These are phyloP conservation scores for Heliothis subflexa DNA, from an alignment of 1,140 invertebrate genomes.

Conservation along the genomic window DNA sequence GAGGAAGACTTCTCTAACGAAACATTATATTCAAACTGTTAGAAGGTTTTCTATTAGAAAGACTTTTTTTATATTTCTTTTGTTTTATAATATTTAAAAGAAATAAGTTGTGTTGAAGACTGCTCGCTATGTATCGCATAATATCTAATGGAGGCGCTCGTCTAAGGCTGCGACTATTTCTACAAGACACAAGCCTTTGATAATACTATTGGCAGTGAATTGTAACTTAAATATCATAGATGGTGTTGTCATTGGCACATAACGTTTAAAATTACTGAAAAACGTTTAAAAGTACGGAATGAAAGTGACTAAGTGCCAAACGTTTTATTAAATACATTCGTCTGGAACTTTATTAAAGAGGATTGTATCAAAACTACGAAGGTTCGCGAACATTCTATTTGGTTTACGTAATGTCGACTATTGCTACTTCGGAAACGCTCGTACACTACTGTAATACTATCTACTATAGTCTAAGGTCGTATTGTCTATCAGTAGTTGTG, in stretches of 20 bases:
- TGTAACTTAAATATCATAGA: constrained; percentile 37
- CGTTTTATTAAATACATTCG: background rate
- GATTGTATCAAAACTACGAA: constrained; percentile 14
- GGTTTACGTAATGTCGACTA: constrained; percentile 17
- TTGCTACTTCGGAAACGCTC: constrained; percentile 16
- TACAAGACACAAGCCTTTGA: constrained; percentile 27
- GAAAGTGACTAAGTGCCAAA: background rate
- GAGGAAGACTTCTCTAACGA: constrained; percentile 2
- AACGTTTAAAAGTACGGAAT: constrained; percentile 15
- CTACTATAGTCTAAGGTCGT: constrained; percentile 32
- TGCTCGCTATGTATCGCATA: background rate
- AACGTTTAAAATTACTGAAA: constrained; percentile 5
- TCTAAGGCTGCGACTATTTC: constrained; percentile 26
- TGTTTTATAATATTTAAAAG: constrained; percentile 11
- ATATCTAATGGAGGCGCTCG: constrained; percentile 22
- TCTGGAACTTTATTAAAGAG: background rate
- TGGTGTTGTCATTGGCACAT: constrained; percentile 27
- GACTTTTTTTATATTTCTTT: background rate
- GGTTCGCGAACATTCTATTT: background rate
- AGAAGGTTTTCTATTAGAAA: background rate
- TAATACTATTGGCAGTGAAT: constrained; percentile 40
- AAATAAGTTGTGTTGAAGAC: constrained; percentile 4
- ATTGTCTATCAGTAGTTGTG: constrained; percentile 40
- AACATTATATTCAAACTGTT: constrained; percentile 15
- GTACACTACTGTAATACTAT: constrained; percentile 27